Conservation (phyloP, 2,888 invertebrate species). For the Rotaria socialis region DNA sequence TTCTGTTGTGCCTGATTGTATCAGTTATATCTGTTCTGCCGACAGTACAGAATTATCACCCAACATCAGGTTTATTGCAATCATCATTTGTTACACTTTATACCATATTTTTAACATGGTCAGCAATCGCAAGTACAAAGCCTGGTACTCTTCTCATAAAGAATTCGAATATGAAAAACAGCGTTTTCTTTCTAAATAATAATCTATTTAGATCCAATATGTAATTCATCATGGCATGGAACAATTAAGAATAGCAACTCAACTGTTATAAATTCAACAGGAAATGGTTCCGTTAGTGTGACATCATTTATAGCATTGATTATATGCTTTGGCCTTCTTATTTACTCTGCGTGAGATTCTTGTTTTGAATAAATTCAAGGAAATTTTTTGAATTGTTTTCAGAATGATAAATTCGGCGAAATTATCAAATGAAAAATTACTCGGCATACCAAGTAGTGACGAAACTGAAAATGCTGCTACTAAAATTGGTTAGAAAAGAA, state of each 20-base stretch:
- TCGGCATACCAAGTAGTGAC: not conserved
- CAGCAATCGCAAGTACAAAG: constrained; percentile 80
- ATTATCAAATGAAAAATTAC: not conserved
- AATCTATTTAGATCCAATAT: constrained; percentile 57
- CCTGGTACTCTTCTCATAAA: not conserved
- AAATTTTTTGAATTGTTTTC: not conserved
- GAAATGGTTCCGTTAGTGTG: not conserved
- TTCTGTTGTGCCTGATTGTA: constrained; percentile 78
- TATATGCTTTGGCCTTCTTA: not conserved
- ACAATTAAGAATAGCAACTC: not conserved
- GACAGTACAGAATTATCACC: constrained; percentile 73
- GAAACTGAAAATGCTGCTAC: no score
- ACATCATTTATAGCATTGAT: not conserved
- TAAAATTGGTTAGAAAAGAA: not conserved
- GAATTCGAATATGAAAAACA: not conserved
- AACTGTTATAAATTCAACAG: constrained; percentile 43
- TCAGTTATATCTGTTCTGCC: constrained; percentile 84
- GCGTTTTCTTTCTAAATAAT: not conserved
- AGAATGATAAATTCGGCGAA: not conserved
- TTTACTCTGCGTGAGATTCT: not conserved
- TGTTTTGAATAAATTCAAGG: not conserved
- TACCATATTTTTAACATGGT: constrained; percentile 93
- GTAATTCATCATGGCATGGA: constrained; percentile 47
- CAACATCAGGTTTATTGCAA: constrained; percentile 64
- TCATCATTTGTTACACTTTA: constrained; percentile 87